These are phyloP conservation scores for Sebastes trivittatus DNA, from an alignment of 2,797 vertebrate genomes.

Conservation along the genomic window DNA sequence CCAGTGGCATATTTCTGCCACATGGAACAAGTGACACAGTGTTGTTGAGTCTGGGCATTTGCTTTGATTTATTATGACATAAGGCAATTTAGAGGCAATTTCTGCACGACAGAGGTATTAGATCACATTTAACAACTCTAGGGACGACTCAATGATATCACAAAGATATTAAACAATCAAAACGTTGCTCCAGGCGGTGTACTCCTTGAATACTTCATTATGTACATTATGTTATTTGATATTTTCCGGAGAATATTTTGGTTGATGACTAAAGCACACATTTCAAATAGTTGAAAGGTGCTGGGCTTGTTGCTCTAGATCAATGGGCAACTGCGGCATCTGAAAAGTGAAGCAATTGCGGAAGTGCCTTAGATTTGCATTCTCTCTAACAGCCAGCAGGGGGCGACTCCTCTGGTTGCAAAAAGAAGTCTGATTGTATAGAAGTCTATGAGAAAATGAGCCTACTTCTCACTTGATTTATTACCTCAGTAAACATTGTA, in stretches of 20 bases:
- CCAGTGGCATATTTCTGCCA: slow-evolving; percentile 46
- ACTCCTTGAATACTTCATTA: not conserved
- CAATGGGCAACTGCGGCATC: too few relatives aligned
- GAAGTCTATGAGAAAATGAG: too few relatives aligned
- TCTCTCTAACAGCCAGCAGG: too few relatives aligned
- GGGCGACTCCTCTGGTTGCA: too few relatives aligned
- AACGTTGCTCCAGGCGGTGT: not conserved
- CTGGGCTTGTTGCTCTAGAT: not conserved
- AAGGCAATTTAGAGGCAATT: slow-evolving; percentile 27
- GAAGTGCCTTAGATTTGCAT: too few relatives aligned
- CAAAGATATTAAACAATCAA: slow-evolving; percentile 12
- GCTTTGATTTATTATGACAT: slow-evolving; percentile 25
- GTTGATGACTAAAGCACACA: not conserved
- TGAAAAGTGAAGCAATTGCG: too few relatives aligned
- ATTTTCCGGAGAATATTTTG: not conserved
- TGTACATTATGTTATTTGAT: not conserved
- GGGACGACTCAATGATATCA: not conserved
- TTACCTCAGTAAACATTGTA: too few relatives aligned
- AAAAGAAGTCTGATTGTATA: too few relatives aligned
- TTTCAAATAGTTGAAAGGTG: not conserved
- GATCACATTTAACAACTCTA: not conserved
- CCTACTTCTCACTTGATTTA: too few relatives aligned
- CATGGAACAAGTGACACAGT: slow-evolving; percentile 51
- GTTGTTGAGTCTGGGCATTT: slow-evolving; percentile 19
- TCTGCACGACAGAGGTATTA: not conserved